Base-by-base conservation (phyloP, 2,797 vertebrate genomes). In the Pangasius mekongensis region DNA sequence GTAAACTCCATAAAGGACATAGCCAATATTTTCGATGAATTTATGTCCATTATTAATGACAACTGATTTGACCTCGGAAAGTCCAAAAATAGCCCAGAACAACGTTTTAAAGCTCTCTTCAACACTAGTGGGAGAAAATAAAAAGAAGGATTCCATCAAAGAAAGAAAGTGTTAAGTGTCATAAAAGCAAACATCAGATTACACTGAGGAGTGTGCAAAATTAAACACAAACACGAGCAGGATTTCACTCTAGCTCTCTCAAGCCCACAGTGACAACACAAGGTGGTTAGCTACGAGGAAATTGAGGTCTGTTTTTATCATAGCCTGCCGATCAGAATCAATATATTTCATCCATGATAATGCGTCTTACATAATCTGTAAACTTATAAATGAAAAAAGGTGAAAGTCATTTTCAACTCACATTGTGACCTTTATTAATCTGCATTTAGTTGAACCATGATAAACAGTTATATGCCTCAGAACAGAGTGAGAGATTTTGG, bases 1-100 rank as follows among this genome's bases (percentile, higher is more conserved):
- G 94, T 99, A 99, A 89, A 99, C 97, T 11, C 98, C 99, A n/a
- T 99, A 99, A 24, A 99, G 96, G 54, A 99, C 95, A 18, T 99
- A 99, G 88, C 98, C 98, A 18, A 96, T 96, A 76, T 97, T 96
- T 91, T 97, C 96, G 20, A 96, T 97, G 91, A 97, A 97, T 87
- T 97, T 97, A 87, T 99, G 98, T 90, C 98, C 97, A 0, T 99
- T 99, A 93, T 98, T 98, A 62, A 99, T 96, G 87, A 99, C 97
- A 78, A 99, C 98, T 0, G 99, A 99, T 33, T 98, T 98, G 83
- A 99, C 98, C 94, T 99, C 99, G 9, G 99, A 99, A 93, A 99
- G 93, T 86, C 99, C 99, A 92, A 99, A 99, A 94, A 99, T 99
- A 87, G 96, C 95, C 96, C 96, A 97, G 84, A 97, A 97, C 74